Evolutionary conservation across 2,797 vertebrate genomes (phyloP).

Genomic region (Sylvia borin): DNA sequence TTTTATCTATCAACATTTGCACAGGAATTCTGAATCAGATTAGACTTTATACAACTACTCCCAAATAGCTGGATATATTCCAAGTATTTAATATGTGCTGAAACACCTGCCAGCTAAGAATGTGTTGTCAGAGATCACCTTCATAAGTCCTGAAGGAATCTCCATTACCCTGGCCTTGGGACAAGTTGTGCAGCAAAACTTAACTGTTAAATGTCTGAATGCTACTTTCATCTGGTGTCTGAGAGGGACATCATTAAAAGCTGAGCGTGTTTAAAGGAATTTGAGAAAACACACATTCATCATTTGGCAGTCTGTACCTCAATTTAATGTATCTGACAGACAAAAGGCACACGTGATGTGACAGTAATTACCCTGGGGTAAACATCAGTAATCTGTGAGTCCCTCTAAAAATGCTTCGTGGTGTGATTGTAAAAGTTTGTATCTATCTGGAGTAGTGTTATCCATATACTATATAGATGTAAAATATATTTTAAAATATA

Average conservation of each 20-base stretch:
- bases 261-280: background rate
- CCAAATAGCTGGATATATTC: background rate
- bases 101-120: background rate
- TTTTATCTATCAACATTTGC: background rate
- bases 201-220: background rate
- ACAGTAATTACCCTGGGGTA: background rate
- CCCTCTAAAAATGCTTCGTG: background rate
- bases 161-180: background rate
- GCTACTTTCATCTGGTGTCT: background rate
- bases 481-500: background rate
- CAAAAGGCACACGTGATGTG: background rate
- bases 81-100: background rate
- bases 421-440: background rate
- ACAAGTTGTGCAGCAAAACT: background rate
- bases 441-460: background rate
- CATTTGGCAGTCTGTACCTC: background rate
- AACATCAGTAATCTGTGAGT: background rate
- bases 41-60: background rate
- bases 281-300: background rate
- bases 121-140: background rate
- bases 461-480: background rate
- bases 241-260: background rate
- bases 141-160: background rate
- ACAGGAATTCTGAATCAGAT: background rate
- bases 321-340: background rate